Percentiles rank a stretch among this genome's conserved stretches.
Conservation (phyloP, 2,797 vertebrate species). For the Anisognathus igniventris region DNA sequence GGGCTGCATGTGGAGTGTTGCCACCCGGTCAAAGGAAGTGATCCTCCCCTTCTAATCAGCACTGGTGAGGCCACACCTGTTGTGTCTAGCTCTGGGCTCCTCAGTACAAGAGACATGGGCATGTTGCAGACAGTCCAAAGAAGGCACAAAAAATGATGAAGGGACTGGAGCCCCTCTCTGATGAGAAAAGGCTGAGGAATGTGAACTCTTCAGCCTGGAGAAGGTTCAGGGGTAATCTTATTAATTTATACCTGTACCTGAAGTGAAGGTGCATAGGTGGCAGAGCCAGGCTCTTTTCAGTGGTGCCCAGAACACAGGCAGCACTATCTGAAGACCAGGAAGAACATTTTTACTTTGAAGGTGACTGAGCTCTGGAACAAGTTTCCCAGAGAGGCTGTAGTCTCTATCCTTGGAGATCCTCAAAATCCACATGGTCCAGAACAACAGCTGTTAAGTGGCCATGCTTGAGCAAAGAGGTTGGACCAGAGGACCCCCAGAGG, state of each 20-base stretch:
- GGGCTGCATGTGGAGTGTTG: background rate
- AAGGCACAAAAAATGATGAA: background rate
- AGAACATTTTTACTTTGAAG: background rate
- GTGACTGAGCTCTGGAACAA: background rate
- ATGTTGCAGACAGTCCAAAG: background rate
- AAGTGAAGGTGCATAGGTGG: too few relatives aligned
- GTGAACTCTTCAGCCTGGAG: background rate
- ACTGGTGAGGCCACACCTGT: background rate
- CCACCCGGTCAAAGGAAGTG: accelerated
- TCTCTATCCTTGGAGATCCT: background rate
- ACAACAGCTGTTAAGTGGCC: background rate
- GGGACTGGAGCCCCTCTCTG: background rate
- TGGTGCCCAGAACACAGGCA: background rate
- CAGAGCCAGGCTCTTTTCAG: background rate
- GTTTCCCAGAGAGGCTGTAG: background rate
- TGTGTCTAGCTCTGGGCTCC: background rate
- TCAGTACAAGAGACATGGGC: background rate
- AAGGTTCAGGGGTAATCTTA: background rate
- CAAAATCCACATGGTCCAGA: background rate
- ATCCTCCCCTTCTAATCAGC: background rate
- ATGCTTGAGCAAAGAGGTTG: background rate
- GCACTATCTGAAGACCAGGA: background rate
- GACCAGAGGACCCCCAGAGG: background rate
- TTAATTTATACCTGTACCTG: background rate
- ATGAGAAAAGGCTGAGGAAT: background rate